These are phyloP conservation scores for Pogoniulus pusillus DNA, from an alignment of 2,797 vertebrate species.

Conservation along the genomic window DNA sequence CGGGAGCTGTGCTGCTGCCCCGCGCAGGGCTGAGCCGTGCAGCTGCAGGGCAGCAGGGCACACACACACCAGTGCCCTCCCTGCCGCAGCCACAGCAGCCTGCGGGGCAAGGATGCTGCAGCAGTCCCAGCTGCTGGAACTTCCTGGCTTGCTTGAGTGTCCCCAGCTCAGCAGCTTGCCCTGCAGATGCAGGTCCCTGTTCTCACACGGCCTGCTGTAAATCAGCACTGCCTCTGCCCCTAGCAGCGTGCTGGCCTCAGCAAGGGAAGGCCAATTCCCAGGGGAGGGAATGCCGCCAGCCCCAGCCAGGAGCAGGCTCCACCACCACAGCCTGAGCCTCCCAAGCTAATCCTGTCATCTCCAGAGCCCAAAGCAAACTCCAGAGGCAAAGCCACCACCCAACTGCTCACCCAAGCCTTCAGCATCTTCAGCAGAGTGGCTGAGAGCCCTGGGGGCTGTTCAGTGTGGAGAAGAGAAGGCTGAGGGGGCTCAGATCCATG, in stretches of 20 bases:
- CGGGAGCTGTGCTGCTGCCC: background rate
- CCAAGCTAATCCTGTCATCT: background rate
- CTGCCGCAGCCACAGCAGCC: accelerated
- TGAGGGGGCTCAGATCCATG: no score
- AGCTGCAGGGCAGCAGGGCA: background rate
- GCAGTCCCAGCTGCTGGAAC: conserved; percentile 41
- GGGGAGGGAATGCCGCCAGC: background rate
- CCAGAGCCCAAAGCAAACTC: background rate
- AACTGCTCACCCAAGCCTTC: background rate
- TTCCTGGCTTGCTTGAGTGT: conserved; percentile 60
- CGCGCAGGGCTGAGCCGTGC: background rate
- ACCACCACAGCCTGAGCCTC: background rate
- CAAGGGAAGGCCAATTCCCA: background rate
- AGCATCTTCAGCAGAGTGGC: background rate
- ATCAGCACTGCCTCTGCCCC: background rate
- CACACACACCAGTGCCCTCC: accelerated
- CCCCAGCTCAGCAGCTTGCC: conserved; percentile 50
- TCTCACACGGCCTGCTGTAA: conserved; percentile 43
- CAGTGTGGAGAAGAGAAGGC: no score
- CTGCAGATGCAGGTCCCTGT: conserved; percentile 47
- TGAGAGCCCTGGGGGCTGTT: no score
- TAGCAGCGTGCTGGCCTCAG: background rate
- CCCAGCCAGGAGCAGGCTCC: background rate
- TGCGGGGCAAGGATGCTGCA: no score
- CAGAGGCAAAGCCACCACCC: background rate